A percentile compares a stretch with the other conserved stretches of the same genome.
These are phyloP conservation scores for Bos taurus DNA, from an alignment of 2,113 vertebrate genomes.

Conservation along the genomic window ARS-UCD2.0 NC_037329.1:19350501-19351000, in stretches of 20 bases:
- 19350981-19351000: neutral
- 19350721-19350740: neutral
- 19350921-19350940: neutral
- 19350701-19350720: neutral
- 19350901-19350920: accelerated
- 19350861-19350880: neutral
- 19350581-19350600: accelerated
- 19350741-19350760: neutral
- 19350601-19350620: neutral
- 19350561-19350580: neutral
- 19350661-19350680: neutral
- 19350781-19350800: neutral
- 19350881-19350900: neutral
- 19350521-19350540: neutral
- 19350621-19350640: neutral
- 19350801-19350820: neutral
- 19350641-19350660: neutral
- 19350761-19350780: neutral
- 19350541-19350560: neutral
- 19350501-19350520: neutral
- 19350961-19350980: neutral
- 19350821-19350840: neutral
- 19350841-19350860: neutral
- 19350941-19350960: neutral
- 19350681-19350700: neutral